Percentiles rank a stretch among this genome's conserved stretches.
Evolutionary conservation across 53 echinoderm and acorn worm genomes (phyloP).

Genomic region (Zoroaster sp.): DNA sequence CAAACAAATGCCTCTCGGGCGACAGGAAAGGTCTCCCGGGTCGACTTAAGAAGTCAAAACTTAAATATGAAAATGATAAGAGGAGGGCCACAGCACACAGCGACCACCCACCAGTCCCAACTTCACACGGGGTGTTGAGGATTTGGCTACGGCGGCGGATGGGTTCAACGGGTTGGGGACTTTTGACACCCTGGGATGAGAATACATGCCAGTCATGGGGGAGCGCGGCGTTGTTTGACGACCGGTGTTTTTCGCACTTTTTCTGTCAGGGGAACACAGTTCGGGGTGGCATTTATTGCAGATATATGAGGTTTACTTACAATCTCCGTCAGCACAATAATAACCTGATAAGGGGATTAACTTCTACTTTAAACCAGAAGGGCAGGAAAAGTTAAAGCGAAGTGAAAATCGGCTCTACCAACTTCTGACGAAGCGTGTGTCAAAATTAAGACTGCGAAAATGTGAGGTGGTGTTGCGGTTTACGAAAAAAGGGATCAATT

Average conservation of each 20-base stretch:
- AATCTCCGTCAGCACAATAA: neutral
- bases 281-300: neutral
- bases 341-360: conserved; percentile 5
- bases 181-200: conserved; percentile 20
- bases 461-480: neutral
- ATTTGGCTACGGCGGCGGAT: conserved; percentile 36
- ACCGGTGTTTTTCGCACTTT: neutral
- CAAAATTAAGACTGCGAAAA: no score
- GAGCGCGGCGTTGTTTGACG: neutral
- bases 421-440: no score
- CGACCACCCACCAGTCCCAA: conserved; percentile 45
- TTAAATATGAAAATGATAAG: conserved; percentile 21
- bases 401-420: neutral
- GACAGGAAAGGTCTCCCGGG: neutral
- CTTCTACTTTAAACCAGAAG: neutral
- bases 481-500: neutral
- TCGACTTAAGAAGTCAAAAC: conserved; percentile 4
- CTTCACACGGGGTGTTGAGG: neutral
- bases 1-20: neutral
- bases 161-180: conserved; percentile 35
- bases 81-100: neutral
- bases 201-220: neutral
- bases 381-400: neutral
- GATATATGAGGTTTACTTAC: neutral
- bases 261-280: neutral